Conservation (phyloP, 2,888 invertebrate species). For the Chrysolina haemoptera region DNA sequence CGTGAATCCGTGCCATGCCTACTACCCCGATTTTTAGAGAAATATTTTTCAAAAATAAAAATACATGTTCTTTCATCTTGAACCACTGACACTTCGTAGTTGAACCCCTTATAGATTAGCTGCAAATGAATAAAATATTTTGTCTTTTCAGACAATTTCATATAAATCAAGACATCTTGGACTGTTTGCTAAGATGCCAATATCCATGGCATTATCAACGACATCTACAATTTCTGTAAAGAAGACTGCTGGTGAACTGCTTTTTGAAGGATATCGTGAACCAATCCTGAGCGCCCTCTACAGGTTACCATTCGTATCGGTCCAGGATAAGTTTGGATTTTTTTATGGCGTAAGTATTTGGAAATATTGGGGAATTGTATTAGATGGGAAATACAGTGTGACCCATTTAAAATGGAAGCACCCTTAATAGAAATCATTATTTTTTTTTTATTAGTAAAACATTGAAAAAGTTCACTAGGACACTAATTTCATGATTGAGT, state of each 20-base stretch:
- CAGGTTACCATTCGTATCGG: slow-evolving; percentile 73
- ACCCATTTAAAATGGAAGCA: too few species aligned
- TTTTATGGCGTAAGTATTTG: slow-evolving; percentile 77
- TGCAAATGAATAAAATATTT: not conserved
- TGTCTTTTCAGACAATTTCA: slow-evolving; percentile 73
- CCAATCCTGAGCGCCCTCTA: slow-evolving; percentile 78
- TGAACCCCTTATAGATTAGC: not conserved
- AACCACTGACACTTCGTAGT: too few species aligned
- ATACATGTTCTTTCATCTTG: too few species aligned
- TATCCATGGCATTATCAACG: slow-evolving; percentile 70
- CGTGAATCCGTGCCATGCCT: too few species aligned
- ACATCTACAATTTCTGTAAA: slow-evolving; percentile 72
- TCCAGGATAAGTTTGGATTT: slow-evolving; percentile 87
- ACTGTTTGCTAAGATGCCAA: slow-evolving; percentile 72
- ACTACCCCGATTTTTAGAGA: too few species aligned
- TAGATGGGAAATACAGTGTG: too few species aligned
- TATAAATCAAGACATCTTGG: slow-evolving; percentile 75
- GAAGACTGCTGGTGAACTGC: slow-evolving; percentile 78
- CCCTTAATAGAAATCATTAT: too few species aligned
- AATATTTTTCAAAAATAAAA: too few species aligned
- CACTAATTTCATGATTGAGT: too few species aligned
- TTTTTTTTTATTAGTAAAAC: too few species aligned
- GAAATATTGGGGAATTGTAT: not conserved
- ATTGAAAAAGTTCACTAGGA: too few species aligned
- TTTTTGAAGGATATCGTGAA: slow-evolving; percentile 88